phyloP scores from a whole-genome alignment of 2,888 invertebrate species.

The Anoplius nigerrimus region DNA sequence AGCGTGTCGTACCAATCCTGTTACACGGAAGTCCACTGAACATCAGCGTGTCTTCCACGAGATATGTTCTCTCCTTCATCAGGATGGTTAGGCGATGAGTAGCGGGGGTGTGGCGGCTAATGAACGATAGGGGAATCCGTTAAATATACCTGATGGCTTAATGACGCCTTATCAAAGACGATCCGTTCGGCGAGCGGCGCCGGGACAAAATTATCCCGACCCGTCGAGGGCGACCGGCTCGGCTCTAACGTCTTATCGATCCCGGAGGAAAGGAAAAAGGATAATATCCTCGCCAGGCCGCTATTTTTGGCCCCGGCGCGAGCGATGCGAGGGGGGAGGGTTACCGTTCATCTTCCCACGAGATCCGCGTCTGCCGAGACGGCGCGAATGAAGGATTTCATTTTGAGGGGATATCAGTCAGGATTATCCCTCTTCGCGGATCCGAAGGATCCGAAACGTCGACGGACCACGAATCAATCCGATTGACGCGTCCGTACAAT shows the following conservation, averaged over 20 bases:
- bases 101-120: no score
- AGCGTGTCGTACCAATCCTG: no score
- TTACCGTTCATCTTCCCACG: not conserved
- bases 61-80: no score
- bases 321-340: not conserved
- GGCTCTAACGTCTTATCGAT: slow-evolving; percentile 12
- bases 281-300: slow-evolving; percentile 8
- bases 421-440: slow-evolving; percentile 50
- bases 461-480: slow-evolving; percentile 54
- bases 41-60: no score
- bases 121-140: no score
- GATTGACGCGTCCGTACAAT: slow-evolving; percentile 52
- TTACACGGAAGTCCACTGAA: no score
- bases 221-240: no score
- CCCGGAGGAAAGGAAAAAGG: slow-evolving; percentile 3
- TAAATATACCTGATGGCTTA: no score
- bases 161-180: no score
- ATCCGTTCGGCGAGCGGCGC: no score
- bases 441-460: slow-evolving; percentile 37
- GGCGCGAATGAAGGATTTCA: slow-evolving; percentile 20
- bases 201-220: not conserved
- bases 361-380: not conserved
- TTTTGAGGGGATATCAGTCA: slow-evolving; percentile 46
- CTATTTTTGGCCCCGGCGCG: not conserved
- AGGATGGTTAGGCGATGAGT: no score